Percentiles rank a stretch among this genome's conserved stretches.
Conservation (phyloP, 64 coral and sea anemone species). For the Montipora sp. region DNA sequence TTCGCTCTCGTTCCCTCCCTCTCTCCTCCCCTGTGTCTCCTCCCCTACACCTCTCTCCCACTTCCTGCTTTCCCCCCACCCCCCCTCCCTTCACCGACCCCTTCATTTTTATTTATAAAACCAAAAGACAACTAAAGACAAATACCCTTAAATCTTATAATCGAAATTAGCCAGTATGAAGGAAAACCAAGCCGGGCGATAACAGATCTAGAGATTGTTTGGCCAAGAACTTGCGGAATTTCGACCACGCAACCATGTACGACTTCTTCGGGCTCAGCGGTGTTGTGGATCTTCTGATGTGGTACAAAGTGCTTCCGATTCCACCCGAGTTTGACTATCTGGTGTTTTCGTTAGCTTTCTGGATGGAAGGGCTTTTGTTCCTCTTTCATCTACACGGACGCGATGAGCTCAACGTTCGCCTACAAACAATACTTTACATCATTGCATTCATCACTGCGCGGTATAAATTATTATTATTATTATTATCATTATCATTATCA, state of each 20-base stretch:
- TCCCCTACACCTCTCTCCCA: no score
- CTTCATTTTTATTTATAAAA: no score
- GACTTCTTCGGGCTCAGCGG: slow-evolving; percentile 83
- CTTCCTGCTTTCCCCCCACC: no score
- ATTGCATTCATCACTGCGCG: slow-evolving; percentile 59
- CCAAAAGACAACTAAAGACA: no score
- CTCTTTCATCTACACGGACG: slow-evolving; percentile 71
- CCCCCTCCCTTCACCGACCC: no score
- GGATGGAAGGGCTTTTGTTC: slow-evolving; percentile 81
- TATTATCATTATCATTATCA: no score
- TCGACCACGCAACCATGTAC: slow-evolving; percentile 82
- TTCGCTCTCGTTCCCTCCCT: no score
- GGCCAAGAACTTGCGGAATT: slow-evolving; percentile 58
- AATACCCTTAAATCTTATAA: no score
- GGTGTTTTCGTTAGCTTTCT: slow-evolving; percentile 62
- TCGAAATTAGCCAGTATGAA: no score
- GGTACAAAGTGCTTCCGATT: slow-evolving; percentile 49
- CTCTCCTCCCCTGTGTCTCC: no score
- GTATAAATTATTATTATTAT: no score
- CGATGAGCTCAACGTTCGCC: slow-evolving; percentile 61
- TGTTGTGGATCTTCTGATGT: slow-evolving; percentile 62
- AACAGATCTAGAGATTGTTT: slow-evolving; percentile 29
- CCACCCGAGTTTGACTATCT: slow-evolving; percentile 59
- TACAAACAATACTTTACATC: slow-evolving; percentile 75
- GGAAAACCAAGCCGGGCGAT: no score